A percentile compares a stretch with the other conserved stretches of the same genome.
Evolutionary conservation across 2,113 vertebrate genomes (phyloP).

Genomic region (Cichladusa arquata): DNA sequence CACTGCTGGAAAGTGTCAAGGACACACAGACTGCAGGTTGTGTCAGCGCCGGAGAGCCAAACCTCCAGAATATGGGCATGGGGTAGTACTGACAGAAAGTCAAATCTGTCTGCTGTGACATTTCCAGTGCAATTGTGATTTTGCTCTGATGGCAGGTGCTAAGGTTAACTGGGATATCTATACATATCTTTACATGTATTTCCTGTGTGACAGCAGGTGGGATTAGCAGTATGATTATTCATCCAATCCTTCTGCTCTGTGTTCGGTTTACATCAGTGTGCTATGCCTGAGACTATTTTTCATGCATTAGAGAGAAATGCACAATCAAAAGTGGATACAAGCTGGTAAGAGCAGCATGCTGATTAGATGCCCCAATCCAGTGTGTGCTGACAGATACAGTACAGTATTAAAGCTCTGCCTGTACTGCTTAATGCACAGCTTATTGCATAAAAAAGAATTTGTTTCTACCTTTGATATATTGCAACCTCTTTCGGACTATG

Average conservation of each 20-base stretch:
- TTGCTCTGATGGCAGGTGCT: not conserved
- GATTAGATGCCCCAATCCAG: not conserved
- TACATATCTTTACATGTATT: conserved; percentile 24
- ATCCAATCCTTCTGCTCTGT: conserved; percentile 5
- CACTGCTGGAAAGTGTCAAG: not conserved
- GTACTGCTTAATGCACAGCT: not conserved
- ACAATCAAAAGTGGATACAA: conserved; percentile 8
- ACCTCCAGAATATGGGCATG: not conserved
- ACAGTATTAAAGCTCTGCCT: not conserved
- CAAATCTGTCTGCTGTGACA: not conserved
- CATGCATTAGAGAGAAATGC: conserved; percentile 24
- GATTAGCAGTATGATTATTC: conserved; percentile 50
- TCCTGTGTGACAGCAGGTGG: conserved; percentile 25
- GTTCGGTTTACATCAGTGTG: not conserved
- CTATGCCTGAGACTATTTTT: conserved; percentile 20
- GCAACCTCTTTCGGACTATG: not conserved
- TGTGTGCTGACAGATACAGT: not conserved
- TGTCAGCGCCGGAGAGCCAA: not conserved
- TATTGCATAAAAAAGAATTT: not conserved
- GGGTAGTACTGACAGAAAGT: not conserved
- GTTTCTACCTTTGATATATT: not conserved
- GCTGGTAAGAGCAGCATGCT: conserved; percentile 4
- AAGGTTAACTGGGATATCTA: not conserved
- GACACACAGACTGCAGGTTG: not conserved
- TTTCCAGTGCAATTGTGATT: not conserved